Conservation (phyloP, 2,113 vertebrate species). For the Esox niger region DNA sequence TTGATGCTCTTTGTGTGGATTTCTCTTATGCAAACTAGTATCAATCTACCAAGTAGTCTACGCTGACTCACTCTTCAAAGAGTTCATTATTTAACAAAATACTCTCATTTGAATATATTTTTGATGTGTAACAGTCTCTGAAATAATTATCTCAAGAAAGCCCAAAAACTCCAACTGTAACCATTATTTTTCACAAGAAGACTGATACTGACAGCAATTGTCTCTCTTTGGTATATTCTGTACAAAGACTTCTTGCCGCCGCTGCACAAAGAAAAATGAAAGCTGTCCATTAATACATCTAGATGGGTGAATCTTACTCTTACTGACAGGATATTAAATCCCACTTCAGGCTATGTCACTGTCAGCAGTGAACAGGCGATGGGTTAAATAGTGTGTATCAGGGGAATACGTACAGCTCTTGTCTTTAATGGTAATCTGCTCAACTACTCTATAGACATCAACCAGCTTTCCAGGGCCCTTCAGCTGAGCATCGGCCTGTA, state of each 20-base stretch:
- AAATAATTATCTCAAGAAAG: conserved; percentile 44
- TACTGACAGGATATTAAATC: conserved; percentile 86
- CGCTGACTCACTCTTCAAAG: conserved; percentile 14
- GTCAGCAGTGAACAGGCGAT: conserved; percentile 75
- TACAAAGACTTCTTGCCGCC: conserved; percentile 65
- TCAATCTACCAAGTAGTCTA: conserved; percentile 10
- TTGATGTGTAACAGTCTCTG: conserved; percentile 48
- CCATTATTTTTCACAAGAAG: background rate
- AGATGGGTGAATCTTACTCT: conserved; percentile 76
- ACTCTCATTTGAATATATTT: conserved; percentile 52
- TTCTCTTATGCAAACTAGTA: conserved; percentile 42
- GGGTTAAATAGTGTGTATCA: conserved; percentile 81
- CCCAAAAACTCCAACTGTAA: conserved; percentile 49
- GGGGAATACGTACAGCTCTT: conserved; percentile 69
- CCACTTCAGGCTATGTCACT: conserved; percentile 73
- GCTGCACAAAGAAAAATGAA: conserved; percentile 53
- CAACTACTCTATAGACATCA: conserved; percentile 60
- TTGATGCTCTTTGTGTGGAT: conserved; percentile 47
- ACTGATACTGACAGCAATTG: conserved; percentile 8
- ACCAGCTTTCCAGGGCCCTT: conserved; percentile 65
- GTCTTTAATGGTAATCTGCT: conserved; percentile 71
- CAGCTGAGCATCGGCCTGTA: conserved; percentile 58
- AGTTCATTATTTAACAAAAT: conserved; percentile 28
- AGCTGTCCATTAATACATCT: conserved; percentile 71
- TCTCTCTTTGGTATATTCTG: conserved; percentile 40